These are phyloP conservation scores for Odontomyia ornata DNA, from an alignment of 2,888 invertebrate genomes.

Conservation along the genomic window DNA sequence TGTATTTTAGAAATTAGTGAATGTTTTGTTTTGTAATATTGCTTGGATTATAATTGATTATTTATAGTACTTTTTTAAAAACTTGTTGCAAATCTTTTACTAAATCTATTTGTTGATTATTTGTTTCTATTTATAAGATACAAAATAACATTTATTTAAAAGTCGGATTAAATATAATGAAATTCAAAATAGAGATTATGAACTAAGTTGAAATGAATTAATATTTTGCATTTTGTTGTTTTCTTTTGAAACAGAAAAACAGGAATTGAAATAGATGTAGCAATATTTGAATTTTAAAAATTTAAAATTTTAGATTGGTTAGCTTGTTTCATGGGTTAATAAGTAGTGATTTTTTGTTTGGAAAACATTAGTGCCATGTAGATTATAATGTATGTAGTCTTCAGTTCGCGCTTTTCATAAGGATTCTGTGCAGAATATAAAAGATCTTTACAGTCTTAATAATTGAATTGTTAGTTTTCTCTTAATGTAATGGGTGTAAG, in stretches of 20 bases:
- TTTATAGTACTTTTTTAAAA: constrained; percentile 18
- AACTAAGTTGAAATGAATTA: not conserved
- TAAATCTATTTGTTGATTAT: constrained; percentile 22
- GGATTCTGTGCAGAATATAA: no score
- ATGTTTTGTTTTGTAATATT: not conserved
- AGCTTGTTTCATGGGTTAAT: not conserved
- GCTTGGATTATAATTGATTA: constrained; percentile 20
- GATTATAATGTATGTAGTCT: not conserved
- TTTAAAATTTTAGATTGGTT: not conserved
- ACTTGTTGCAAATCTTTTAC: constrained; percentile 30
- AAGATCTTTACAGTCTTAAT: no score
- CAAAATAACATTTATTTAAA: not conserved
- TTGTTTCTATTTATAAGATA: constrained; percentile 16
- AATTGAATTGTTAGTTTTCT: no score
- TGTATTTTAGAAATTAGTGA: not conserved
- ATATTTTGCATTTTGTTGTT: not conserved
- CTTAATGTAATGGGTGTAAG: no score
- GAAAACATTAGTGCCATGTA: not conserved
- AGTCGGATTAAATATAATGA: not conserved
- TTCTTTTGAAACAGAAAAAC: not conserved
- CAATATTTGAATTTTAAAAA: not conserved
- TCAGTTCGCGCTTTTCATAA: not conserved
- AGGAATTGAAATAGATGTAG: constrained; percentile 5
- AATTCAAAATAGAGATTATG: not conserved
- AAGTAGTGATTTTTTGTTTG: not conserved